Evolutionary conservation across 2,113 vertebrate genomes (phyloP).

Genomic region (Solenodon paradoxus): DNA sequence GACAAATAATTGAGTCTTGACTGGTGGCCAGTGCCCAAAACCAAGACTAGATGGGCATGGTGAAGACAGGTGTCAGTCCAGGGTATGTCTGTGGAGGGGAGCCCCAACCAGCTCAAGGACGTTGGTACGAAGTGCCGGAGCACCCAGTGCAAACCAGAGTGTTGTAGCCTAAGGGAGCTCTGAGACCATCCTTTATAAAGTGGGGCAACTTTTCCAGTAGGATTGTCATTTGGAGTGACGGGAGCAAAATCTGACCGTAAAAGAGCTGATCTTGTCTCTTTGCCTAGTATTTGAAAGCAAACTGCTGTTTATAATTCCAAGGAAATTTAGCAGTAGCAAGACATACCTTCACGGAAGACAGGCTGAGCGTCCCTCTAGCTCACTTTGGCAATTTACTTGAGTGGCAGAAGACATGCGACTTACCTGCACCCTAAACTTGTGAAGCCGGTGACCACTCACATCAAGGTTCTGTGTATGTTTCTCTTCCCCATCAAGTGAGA

Average conservation of each 20-base stretch:
- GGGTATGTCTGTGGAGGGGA: neutral
- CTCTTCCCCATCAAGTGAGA: neutral
- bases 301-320: neutral
- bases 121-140: neutral
- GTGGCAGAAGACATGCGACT: neutral
- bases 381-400: neutral
- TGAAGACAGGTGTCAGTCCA: neutral
- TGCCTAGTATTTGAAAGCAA: neutral
- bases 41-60: neutral
- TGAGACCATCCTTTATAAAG: neutral
- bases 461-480: neutral
- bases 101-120: rapidly evolving
- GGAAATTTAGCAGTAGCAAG: neutral
- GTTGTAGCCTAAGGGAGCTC: neutral
- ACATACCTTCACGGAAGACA: neutral
- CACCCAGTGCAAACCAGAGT: neutral
- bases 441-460: no score
- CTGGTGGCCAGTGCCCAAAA: neutral
- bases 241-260: neutral
- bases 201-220: neutral
- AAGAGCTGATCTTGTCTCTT: neutral
- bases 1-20: neutral
- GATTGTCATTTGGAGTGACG: neutral
- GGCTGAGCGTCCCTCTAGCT: neutral
- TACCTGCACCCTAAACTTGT: neutral